Conservation (phyloP, 2,888 invertebrate genomes). For the Phengaris arion region DNA sequence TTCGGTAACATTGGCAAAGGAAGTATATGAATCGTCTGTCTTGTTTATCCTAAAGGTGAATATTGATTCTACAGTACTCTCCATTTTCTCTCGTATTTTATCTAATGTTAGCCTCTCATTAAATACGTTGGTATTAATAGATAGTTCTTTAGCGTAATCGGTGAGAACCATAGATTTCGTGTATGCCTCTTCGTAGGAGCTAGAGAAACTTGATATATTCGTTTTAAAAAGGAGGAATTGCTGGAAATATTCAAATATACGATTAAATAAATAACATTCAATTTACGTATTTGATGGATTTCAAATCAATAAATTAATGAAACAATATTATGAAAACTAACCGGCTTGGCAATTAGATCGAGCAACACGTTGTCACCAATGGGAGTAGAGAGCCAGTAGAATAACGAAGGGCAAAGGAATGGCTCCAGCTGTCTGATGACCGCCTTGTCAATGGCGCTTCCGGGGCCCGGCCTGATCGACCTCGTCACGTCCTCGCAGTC, state of each 20-base stretch:
- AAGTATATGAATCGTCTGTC: conserved; percentile 49
- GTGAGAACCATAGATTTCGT: conserved; percentile 49
- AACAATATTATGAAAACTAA: conserved; percentile 46
- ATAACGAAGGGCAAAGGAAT: conserved; percentile 65
- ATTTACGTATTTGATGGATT: not conserved
- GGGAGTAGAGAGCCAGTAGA: conserved; percentile 72
- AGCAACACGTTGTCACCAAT: conserved; percentile 67
- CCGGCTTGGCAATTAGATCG: conserved; percentile 69
- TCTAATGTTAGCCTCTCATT: conserved; percentile 49
- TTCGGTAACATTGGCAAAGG: conserved; percentile 56
- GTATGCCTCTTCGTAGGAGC: conserved; percentile 57
- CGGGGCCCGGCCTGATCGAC: conserved; percentile 56
- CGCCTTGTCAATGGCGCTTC: conserved; percentile 49
- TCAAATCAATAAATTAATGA: not conserved
- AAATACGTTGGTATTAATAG: conserved; percentile 49
- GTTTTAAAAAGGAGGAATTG: conserved; percentile 66
- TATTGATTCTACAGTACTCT: conserved; percentile 51
- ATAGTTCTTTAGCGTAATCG: conserved; percentile 47
- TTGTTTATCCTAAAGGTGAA: conserved; percentile 54
- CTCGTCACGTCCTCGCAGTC: conserved; percentile 65
- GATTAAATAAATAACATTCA: not conserved
- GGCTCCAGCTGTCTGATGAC: conserved; percentile 54
- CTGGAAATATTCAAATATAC: conserved; percentile 49
- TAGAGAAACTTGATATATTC: conserved; percentile 53
- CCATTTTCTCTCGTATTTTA: conserved; percentile 52